A percentile compares a stretch with the other conserved stretches of the same genome.
These are phyloP conservation scores for Lycodopsis pacificus DNA, from an alignment of 2,797 vertebrate species.

Conservation along the genomic window DNA sequence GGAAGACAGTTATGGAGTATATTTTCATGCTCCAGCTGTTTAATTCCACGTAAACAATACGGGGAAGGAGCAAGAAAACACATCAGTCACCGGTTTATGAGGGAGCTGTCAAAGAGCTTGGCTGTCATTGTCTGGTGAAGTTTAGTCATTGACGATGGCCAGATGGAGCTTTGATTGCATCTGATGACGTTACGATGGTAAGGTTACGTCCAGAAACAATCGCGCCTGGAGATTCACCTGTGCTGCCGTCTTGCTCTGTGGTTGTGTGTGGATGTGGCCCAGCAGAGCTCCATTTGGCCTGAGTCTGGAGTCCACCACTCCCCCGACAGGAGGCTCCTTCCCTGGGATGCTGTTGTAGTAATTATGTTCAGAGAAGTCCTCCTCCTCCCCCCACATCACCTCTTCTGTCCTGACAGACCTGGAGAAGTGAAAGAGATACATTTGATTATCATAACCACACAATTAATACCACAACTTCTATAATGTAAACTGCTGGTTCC, in stretches of 20 bases:
- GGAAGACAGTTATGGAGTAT: conserved; percentile 26
- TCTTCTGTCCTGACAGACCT: conserved; percentile 88
- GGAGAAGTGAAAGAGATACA: neutral
- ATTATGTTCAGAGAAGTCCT: conserved; percentile 87
- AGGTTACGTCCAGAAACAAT: neutral
- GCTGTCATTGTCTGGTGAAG: conserved; percentile 1
- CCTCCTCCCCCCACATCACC: conserved; percentile 88
- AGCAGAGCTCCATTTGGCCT: conserved; percentile 62
- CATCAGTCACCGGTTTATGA: conserved; percentile 24
- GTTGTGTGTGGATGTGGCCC: conserved; percentile 84
- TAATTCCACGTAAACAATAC: conserved; percentile 28
- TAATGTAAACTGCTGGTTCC: neutral
- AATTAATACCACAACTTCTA: neutral
- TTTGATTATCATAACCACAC: neutral
- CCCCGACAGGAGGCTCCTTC: conserved; percentile 94
- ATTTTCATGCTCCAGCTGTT: conserved; percentile 15
- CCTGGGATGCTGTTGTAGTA: conserved; percentile 99
- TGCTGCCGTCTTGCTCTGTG: conserved; percentile 70
- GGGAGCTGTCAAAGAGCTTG: conserved; percentile 23
- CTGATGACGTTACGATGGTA: conserved; percentile 3
- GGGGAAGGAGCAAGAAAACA: conserved; percentile 27
- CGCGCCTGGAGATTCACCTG: conserved; percentile 81
- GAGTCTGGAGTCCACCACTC: conserved; percentile 93
- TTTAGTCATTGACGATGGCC: conserved; percentile 19
- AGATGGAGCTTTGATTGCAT: conserved; percentile 31